Evolutionary conservation across 2,888 invertebrate species (phyloP).

Genomic region (Cetonia aurata): DNA sequence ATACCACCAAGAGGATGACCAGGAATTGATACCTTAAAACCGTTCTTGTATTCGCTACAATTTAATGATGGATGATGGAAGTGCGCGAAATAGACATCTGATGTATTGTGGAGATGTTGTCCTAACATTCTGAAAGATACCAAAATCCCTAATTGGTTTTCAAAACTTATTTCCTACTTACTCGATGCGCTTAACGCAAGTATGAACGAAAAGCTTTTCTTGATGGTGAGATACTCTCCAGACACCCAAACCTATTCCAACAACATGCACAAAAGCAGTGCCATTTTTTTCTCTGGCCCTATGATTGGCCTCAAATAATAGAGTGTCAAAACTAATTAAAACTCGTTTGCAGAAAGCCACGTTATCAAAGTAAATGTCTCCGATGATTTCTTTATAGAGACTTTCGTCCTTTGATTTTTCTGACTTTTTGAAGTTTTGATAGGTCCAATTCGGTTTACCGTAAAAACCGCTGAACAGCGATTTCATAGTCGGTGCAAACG

Average conservation of each 20-base stretch:
- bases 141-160: background rate
- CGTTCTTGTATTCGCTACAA: conserved; percentile 49
- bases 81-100: conserved; percentile 56
- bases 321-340: conserved; percentile 64
- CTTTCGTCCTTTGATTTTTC: conserved; percentile 13
- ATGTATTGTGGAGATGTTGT: conserved; percentile 48
- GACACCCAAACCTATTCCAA: conserved; percentile 58
- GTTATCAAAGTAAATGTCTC: conserved; percentile 63
- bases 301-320: conserved; percentile 66
- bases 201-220: conserved; percentile 54
- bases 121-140: conserved; percentile 47
- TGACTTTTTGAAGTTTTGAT: conserved; percentile 39
- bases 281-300: conserved; percentile 64
- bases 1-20: conserved; percentile 50
- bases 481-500: conserved; percentile 47
- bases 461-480: conserved; percentile 60
- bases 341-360: conserved; percentile 64
- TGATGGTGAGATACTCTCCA: conserved; percentile 55
- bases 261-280: conserved; percentile 65
- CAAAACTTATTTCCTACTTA: conserved; percentile 34
- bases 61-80: conserved; percentile 45
- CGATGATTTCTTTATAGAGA: conserved; percentile 33
- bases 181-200: conserved; percentile 54
- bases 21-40: conserved; percentile 45
- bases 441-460: conserved; percentile 49